Evolutionary conservation across 2,888 invertebrate species (phyloP), one percentile per base, ranked within the genome.

Genomic region (Apodemia hepburni): DNA sequence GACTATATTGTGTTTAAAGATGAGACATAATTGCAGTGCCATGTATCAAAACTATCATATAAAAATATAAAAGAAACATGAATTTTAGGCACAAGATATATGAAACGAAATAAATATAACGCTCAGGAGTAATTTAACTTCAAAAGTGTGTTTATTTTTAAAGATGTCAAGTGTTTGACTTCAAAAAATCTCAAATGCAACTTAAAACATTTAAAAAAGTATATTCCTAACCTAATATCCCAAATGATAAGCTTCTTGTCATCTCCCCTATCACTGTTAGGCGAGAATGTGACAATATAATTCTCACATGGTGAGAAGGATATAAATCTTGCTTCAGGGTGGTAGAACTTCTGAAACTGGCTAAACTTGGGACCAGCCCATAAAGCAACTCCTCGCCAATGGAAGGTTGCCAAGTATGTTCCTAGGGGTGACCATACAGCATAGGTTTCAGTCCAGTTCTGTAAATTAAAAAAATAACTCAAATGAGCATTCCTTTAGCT

Each of bases 251-350:
- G 95, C 76, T 97, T 96, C 69, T 95, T 98, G 85, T 93, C 96
- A 81, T 94, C 95, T 1, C 94, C 94, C 68, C 88, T 81, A 66
- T 96, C 95, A 17, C 94, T 93, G 64, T 95, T 94, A 0, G 98
- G 97, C 45, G 98, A 97, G 82, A 98, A 99, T 0, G 98, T 98
- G 1, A 99, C 98, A 68, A 99, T 86, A 82, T 98, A 99, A 76
- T 97, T 97, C 92, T 99, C 99, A 84, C 97, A 97, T 0, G 99
- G 99, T 11, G 99, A 99, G 86, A 98, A 99, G 75, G 99, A 98
- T 66, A 99, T 97, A 75, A 97, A 97, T 75, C 98, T 97, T 0
- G 99, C 99, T 69, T 96, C 96, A 0, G 95, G 93, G 76, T 98
- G 99, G 65, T 94, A 95, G 84, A 99, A 99, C 78, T 97, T 96